Evolutionary conservation across 2,113 vertebrate genomes (phyloP).

Genomic region (Pterocles orientalis): DNA sequence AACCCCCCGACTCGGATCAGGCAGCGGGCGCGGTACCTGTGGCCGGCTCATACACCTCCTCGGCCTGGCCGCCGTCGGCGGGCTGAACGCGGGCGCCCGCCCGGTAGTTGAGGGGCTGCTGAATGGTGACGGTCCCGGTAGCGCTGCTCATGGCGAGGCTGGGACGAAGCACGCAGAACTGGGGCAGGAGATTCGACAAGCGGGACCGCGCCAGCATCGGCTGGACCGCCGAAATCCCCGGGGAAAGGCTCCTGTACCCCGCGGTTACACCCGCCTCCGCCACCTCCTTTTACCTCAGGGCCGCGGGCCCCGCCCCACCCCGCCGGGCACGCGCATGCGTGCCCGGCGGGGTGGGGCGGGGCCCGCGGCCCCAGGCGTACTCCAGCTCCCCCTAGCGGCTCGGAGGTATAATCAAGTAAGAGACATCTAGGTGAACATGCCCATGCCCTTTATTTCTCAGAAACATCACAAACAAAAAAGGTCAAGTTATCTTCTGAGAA

Average conservation of each 20-base stretch:
- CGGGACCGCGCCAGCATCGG: background rate
- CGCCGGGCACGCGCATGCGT: background rate
- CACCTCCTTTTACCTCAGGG: background rate
- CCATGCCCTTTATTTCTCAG: constrained; percentile 56
- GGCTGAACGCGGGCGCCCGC: constrained; percentile 80
- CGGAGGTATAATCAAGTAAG: background rate
- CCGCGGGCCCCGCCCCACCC: background rate
- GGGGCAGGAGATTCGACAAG: background rate
- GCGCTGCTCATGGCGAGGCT: constrained; percentile 66
- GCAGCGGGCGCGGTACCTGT: constrained; percentile 77
- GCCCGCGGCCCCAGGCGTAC: no score
- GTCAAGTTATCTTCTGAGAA: constrained; percentile 4
- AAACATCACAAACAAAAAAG: constrained; percentile 11
- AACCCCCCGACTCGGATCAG: background rate
- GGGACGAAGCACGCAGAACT: background rate
- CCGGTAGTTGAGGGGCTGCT: constrained; percentile 87
- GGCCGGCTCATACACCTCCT: constrained; percentile 89
- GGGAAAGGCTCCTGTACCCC: rapidly evolving
- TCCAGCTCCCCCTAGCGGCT: background rate
- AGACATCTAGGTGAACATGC: constrained; percentile 18
- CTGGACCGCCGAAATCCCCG: background rate
- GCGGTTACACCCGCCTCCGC: background rate
- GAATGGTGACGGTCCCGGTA: constrained; percentile 74
- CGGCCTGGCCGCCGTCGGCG: constrained; percentile 63
- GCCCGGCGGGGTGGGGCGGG: rapidly evolving